phyloP scores from a whole-genome alignment of 2,113 vertebrate species.

The Amazona vittata region DNA sequence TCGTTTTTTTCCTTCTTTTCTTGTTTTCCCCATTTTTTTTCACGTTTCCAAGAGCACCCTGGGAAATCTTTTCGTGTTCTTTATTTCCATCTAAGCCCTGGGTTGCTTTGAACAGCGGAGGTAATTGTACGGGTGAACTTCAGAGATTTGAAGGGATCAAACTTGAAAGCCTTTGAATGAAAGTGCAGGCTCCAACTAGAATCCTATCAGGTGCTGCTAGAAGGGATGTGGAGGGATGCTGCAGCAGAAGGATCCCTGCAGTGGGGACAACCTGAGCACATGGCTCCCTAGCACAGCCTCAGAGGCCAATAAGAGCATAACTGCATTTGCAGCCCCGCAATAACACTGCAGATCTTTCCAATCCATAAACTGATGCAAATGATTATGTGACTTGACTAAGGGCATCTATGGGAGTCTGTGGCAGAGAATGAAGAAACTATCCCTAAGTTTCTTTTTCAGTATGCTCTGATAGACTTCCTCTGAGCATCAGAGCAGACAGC shows the following conservation, averaged over 20 bases:
- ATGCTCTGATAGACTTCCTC: neutral
- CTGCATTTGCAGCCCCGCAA: neutral
- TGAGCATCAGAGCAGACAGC: neutral
- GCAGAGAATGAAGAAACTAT: neutral
- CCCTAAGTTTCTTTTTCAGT: neutral
- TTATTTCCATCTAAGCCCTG: conserved; percentile 63
- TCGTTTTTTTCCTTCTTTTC: neutral
- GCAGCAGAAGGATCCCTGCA: neutral
- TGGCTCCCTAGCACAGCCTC: neutral
- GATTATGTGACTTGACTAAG: neutral
- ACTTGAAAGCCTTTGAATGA: conserved; percentile 64
- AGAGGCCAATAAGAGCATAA: neutral
- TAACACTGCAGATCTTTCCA: neutral
- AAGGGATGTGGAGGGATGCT: neutral
- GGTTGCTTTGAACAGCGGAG: conserved; percentile 62
- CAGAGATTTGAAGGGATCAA: conserved; percentile 70
- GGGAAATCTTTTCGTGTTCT: conserved; percentile 59
- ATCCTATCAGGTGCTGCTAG: conserved; percentile 46
- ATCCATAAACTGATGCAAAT: rapidly evolving
- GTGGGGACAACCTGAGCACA: neutral
- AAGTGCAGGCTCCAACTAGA: conserved; percentile 68
- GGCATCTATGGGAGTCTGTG: neutral
- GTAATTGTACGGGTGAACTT: conserved; percentile 62
- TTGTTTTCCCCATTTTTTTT: no score
- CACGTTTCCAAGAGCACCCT: conserved; percentile 19